A percentile compares a stretch with the other conserved stretches of the same genome.
Conservation (phyloP, 2,888 invertebrate genomes). For the Pachliopta kotzebuea region DNA sequence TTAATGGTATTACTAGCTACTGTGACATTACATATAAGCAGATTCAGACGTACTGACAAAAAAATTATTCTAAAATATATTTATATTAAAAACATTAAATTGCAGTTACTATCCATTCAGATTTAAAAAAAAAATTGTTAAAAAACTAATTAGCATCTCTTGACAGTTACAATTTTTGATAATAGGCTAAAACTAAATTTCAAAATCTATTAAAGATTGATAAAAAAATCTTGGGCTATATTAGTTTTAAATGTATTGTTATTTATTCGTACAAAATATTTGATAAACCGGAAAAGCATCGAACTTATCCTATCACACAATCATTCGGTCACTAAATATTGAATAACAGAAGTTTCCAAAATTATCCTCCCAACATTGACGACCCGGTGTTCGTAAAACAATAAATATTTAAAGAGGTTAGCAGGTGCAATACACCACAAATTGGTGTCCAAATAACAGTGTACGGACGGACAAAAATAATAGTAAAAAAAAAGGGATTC, state of each 20-base stretch:
- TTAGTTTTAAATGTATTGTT: not conserved
- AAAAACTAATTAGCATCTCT: not conserved
- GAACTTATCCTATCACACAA: not conserved
- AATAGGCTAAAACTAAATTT: not conserved
- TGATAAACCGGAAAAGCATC: not conserved
- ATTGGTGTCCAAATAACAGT: constrained; percentile 70
- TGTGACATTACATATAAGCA: not conserved
- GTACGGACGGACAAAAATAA: constrained; percentile 55
- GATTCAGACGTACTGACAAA: not conserved
- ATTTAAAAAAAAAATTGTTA: not conserved
- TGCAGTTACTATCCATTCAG: not conserved
- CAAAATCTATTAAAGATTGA: too few relatives aligned
- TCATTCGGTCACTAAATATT: constrained; percentile 29
- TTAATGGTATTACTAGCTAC: constrained; percentile 22
- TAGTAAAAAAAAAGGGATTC: constrained; percentile 54
- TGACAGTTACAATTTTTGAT: not conserved
- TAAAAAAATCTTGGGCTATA: not conserved
- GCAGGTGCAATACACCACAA: constrained; percentile 70
- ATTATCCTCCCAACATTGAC: constrained; percentile 48
- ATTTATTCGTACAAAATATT: not conserved
- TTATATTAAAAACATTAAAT: too few relatives aligned
- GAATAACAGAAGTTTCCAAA: constrained; percentile 46
- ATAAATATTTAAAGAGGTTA: constrained; percentile 73
- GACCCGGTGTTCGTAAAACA: constrained; percentile 52
- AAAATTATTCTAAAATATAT: too few relatives aligned